Evolutionary conservation across 2,888 invertebrate species (phyloP).

Genomic region (Ophion obscuratus): DNA sequence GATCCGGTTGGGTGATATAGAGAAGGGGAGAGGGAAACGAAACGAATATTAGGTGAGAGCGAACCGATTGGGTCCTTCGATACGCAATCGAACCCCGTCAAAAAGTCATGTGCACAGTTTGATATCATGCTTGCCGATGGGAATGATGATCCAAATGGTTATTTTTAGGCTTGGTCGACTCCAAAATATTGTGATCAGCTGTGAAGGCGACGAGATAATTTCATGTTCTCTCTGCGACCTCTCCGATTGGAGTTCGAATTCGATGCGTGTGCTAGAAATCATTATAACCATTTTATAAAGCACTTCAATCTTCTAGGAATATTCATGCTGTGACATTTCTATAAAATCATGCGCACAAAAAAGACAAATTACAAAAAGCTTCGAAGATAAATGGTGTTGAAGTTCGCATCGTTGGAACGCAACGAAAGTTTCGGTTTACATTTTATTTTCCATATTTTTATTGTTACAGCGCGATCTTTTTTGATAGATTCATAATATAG

Average conservation of each 20-base stretch:
- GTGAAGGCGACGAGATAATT: constrained; percentile 65
- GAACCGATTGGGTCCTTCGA: constrained; percentile 38
- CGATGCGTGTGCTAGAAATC: background rate
- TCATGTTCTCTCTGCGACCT: constrained; percentile 54
- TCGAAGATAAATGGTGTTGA: background rate
- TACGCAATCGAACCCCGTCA: constrained; percentile 48
- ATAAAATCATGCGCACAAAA: background rate
- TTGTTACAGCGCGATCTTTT: no score
- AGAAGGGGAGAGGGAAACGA: constrained; percentile 16
- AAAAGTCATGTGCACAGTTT: constrained; percentile 62
- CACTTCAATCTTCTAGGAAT: background rate
- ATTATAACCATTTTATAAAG: background rate
- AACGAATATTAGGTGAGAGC: constrained; percentile 37
- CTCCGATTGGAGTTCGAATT: constrained; percentile 50
- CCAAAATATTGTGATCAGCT: constrained; percentile 67
- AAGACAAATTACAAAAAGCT: background rate
- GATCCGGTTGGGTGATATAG: constrained; percentile 1
- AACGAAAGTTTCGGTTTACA: no score
- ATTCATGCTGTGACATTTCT: background rate
- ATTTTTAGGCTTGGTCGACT: constrained; percentile 61
- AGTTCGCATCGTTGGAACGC: no score
- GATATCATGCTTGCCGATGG: constrained; percentile 56
- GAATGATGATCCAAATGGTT: constrained; percentile 66
- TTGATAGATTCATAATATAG: no score
- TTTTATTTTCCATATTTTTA: no score